phyloP scores from a whole-genome alignment of 92 coral and sea anemone genomes.

The Epizoanthus ramosus region DNA sequence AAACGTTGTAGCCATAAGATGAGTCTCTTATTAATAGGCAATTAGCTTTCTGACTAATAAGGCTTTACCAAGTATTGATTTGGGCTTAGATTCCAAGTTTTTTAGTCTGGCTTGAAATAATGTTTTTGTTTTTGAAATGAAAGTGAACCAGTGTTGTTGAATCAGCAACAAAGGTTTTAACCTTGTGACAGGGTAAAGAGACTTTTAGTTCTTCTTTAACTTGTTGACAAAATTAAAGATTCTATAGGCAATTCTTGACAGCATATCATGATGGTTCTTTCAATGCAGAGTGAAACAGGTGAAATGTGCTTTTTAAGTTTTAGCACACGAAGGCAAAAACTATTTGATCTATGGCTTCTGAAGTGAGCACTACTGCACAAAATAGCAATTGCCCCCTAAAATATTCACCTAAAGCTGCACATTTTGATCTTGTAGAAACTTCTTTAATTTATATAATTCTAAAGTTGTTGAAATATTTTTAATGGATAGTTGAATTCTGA shows the following conservation, averaged over 20 bases:
- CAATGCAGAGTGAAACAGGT: background rate
- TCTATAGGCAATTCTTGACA: background rate
- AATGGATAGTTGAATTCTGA: background rate
- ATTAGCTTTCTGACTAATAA: constrained; percentile 29
- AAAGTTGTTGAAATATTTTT: too few relatives aligned
- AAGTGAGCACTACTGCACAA: background rate
- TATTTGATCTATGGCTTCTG: background rate
- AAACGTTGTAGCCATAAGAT: background rate
- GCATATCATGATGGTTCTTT: background rate
- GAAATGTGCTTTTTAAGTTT: background rate
- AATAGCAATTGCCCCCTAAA: too few relatives aligned
- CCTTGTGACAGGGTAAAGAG: background rate
- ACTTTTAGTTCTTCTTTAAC: background rate
- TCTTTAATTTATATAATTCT: too few relatives aligned
- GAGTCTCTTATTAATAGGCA: constrained; percentile 26
- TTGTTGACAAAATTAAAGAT: background rate
- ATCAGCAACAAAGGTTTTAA: background rate
- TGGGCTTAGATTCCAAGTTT: background rate
- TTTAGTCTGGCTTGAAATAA: constrained; percentile 5
- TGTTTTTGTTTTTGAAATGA: background rate
- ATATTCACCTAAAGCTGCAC: too few relatives aligned
- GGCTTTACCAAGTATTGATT: background rate
- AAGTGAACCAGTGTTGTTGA: background rate
- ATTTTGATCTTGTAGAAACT: too few relatives aligned
- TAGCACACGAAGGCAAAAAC: too few relatives aligned